A percentile compares a stretch with the other conserved stretches of the same genome.
Conservation (phyloP, 1,140 invertebrate genomes). For the Orchestia grillus region DNA sequence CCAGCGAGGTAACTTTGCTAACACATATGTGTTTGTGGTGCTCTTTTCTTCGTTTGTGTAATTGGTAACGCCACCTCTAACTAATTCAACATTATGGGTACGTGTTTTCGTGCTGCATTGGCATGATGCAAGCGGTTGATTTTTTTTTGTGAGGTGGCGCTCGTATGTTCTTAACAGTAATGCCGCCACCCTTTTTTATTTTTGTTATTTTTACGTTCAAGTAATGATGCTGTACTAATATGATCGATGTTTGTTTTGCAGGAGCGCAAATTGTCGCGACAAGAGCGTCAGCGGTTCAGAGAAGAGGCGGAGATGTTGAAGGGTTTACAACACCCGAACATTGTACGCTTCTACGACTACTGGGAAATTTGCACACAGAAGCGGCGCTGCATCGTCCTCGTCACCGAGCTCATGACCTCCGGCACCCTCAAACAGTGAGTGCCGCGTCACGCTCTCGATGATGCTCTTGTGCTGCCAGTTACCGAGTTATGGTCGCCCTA, state of each 20-base stretch:
- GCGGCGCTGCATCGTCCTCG: slow-evolving; percentile 97
- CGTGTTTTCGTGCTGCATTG: too few species aligned
- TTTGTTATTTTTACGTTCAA: background rate
- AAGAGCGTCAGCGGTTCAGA: slow-evolving; percentile 92
- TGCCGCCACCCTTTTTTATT: background rate
- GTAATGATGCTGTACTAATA: background rate
- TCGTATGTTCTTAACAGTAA: background rate
- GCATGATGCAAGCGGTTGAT: too few species aligned
- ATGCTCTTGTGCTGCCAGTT: background rate
- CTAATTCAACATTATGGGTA: too few species aligned
- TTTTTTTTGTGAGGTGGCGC: too few species aligned
- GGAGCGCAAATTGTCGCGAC: slow-evolving; percentile 72
- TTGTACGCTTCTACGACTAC: slow-evolving; percentile 99
- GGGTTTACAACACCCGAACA: slow-evolving; percentile 98
- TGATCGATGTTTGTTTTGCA: background rate
- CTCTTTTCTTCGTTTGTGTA: background rate
- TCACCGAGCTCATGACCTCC: slow-evolving; percentile 99
- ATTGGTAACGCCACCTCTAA: too few species aligned
- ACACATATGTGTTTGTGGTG: too few species aligned
- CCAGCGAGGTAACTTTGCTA: too few species aligned
- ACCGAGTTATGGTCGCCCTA: too few species aligned
- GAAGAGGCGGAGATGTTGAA: slow-evolving; percentile 99
- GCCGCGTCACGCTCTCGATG: background rate
- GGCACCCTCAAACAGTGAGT: slow-evolving; percentile 97
- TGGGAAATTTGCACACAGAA: slow-evolving; percentile 95